phyloP scores from a whole-genome alignment of 2,113 vertebrate species.

The Merops nubicus region DNA sequence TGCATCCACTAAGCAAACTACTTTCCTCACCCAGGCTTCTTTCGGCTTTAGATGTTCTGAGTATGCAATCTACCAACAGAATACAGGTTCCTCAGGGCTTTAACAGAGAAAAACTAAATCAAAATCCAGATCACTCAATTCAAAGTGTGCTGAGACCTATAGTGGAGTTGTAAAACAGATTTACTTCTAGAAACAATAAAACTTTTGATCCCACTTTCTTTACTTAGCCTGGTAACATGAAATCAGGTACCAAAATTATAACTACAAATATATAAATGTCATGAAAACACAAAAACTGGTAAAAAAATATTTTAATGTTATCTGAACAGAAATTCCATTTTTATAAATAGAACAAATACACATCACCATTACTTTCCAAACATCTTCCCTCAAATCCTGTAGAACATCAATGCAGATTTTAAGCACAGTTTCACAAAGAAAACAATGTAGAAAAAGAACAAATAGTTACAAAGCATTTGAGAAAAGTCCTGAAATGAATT shows the following conservation, averaged over 20 bases:
- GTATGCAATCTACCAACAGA: neutral
- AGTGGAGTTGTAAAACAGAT: neutral
- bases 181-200: neutral
- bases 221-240: neutral
- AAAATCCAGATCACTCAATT: neutral
- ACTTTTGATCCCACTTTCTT: neutral
- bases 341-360: neutral
- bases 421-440: neutral
- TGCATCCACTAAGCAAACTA: neutral
- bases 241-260: neutral
- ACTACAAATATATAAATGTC: neutral
- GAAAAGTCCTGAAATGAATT: neutral
- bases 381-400: neutral
- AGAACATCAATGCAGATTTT: neutral
- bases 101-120: neutral
- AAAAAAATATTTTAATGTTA: constrained; percentile 3
- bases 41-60: neutral
- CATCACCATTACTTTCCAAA: neutral
- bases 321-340: neutral
- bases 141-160: neutral
- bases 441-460: neutral
- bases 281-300: neutral
- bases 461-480: neutral
- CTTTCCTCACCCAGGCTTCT: neutral
- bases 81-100: neutral